phyloP scores from a whole-genome alignment of 2,888 invertebrate genomes.

The Polydrusus cervinus region DNA sequence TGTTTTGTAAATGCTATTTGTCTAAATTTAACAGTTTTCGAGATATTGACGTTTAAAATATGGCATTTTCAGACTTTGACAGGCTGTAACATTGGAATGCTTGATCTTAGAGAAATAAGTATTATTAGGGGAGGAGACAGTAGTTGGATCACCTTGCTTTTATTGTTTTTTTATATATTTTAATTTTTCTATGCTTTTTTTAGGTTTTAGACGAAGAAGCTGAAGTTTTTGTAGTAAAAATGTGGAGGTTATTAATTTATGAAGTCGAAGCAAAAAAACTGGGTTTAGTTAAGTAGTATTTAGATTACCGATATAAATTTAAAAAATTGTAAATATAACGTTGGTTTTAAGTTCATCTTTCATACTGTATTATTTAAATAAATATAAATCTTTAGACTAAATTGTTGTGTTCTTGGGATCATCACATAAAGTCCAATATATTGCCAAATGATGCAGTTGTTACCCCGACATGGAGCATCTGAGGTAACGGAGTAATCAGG shows the following conservation, averaged over 20 bases:
- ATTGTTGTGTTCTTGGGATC: neutral
- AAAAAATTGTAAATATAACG: slow-evolving; percentile 32
- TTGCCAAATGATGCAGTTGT: too few species aligned
- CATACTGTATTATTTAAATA: slow-evolving; percentile 37
- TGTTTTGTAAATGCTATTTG: too few species aligned
- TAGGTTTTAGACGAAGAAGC: slow-evolving; percentile 99
- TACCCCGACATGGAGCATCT: too few species aligned
- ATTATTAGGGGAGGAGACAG: too few species aligned
- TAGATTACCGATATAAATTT: neutral
- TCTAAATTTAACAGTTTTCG: too few species aligned
- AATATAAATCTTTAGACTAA: slow-evolving; percentile 21
- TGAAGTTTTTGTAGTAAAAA: slow-evolving; percentile 99
- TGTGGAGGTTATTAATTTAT: slow-evolving; percentile 99
- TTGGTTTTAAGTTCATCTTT: slow-evolving; percentile 31
- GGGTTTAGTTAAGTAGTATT: slow-evolving; percentile 85
- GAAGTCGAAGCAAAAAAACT: slow-evolving; percentile 99
- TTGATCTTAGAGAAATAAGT: too few species aligned
- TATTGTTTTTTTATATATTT: too few species aligned
- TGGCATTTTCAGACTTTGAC: too few species aligned
- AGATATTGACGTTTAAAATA: too few species aligned
- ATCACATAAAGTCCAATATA: too few species aligned
- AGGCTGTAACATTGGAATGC: too few species aligned
- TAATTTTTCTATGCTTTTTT: slow-evolving; percentile 59
- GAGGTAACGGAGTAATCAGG: neutral
- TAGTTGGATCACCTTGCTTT: too few species aligned